These are phyloP conservation scores for Rhodinocichla rosea DNA, from an alignment of 2,113 vertebrate genomes.

Conservation along the genomic window DNA sequence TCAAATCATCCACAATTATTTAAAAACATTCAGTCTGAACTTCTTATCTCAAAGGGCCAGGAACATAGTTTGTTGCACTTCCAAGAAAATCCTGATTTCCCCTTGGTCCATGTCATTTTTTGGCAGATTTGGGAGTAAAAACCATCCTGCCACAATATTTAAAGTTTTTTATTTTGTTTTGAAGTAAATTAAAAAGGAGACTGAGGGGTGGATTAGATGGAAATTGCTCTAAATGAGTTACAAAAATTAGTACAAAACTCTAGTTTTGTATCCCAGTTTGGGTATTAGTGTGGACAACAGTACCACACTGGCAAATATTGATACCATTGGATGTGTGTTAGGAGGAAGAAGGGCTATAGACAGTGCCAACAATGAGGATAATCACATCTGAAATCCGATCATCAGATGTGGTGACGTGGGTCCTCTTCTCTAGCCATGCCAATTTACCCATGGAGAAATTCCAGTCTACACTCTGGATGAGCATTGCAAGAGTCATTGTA, in stretches of 20 bases:
- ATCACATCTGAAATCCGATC: background rate
- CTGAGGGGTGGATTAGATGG: rapidly evolving
- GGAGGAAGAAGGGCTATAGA: background rate
- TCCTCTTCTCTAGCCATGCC: background rate
- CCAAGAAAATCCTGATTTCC: background rate
- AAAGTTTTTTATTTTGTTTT: background rate
- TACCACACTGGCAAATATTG: background rate
- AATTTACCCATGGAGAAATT: background rate
- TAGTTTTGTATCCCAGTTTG: background rate
- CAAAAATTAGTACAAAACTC: background rate
- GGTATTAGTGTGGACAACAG: rapidly evolving
- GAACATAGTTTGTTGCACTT: background rate
- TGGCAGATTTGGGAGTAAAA: background rate
- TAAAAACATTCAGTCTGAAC: background rate
- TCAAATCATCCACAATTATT: background rate
- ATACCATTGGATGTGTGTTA: background rate
- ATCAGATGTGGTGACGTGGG: background rate
- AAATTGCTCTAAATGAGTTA: background rate
- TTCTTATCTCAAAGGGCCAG: background rate
- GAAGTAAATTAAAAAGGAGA: background rate
- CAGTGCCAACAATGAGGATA: background rate
- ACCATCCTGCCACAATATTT: background rate
- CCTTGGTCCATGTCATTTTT: background rate
- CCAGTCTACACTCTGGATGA: too few relatives aligned
- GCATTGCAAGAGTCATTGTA: background rate